These are phyloP conservation scores for Sarcophaga variegata DNA, from an alignment of 2,888 invertebrate genomes.

Conservation along the genomic window DNA sequence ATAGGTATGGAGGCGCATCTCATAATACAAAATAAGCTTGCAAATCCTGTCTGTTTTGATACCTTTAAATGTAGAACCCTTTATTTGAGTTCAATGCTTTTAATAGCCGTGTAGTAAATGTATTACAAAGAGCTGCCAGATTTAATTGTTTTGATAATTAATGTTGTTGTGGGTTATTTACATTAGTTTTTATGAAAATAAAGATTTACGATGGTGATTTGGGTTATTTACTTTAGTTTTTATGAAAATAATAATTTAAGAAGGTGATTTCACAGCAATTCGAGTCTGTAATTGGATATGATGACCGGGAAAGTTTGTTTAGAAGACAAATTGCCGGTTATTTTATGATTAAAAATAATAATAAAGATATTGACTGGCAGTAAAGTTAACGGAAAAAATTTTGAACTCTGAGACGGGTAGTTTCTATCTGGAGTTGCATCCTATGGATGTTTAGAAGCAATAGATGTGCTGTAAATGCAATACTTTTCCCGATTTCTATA, in stretches of 20 bases:
- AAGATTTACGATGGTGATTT: neutral
- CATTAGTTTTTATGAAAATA: neutral
- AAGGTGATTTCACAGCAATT: neutral
- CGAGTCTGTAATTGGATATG: neutral
- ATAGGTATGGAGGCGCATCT: too few species aligned
- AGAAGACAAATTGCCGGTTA: neutral
- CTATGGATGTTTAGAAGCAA: too few species aligned
- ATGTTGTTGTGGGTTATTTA: neutral
- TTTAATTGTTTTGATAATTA: slow-evolving; percentile 1
- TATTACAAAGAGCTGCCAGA: neutral
- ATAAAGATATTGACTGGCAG: neutral
- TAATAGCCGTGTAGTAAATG: too few species aligned
- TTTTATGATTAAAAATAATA: neutral
- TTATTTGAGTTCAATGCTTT: too few species aligned
- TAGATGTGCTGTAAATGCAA: too few species aligned
- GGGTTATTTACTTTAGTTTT: neutral
- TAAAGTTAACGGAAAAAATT: neutral
- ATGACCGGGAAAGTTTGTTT: neutral
- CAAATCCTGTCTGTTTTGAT: too few species aligned
- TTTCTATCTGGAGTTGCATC: too few species aligned
- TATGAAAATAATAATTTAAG: neutral
- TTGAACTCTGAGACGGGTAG: too few species aligned
- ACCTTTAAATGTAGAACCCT: too few species aligned
- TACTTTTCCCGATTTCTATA: too few species aligned
- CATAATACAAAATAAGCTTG: too few species aligned